A percentile compares a stretch with the other conserved stretches of the same genome.
Evolutionary conservation across 1,140 invertebrate genomes (phyloP).

Genomic region (Eueides isabella): DNA sequence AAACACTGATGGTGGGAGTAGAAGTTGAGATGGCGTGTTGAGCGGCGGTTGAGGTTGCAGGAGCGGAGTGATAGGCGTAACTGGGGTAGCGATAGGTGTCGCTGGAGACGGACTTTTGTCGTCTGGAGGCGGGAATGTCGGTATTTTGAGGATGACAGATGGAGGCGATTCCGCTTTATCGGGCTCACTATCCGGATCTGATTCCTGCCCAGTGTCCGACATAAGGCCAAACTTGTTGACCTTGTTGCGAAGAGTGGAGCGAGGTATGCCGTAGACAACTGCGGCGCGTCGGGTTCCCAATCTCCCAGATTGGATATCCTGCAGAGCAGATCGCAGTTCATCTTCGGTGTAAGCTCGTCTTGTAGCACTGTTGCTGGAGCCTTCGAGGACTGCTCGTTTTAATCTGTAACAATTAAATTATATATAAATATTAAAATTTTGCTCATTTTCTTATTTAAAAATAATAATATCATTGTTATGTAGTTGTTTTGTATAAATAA

Average conservation of each 20-base stretch:
- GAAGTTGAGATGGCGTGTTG: slow-evolving; percentile 54
- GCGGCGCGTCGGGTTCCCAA: slow-evolving; percentile 95
- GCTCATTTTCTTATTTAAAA: no score
- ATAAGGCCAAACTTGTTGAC: slow-evolving; percentile 92
- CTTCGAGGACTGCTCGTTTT: slow-evolving; percentile 62
- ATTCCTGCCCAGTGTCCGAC: slow-evolving; percentile 80
- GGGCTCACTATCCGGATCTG: slow-evolving; percentile 74
- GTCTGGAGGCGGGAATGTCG: slow-evolving; percentile 92
- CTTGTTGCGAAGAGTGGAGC: slow-evolving; percentile 97
- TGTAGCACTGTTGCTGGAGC: slow-evolving; percentile 80
- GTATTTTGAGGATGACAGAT: slow-evolving; percentile 93
- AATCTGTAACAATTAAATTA: slow-evolving; percentile 66
- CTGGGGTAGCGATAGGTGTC: slow-evolving; percentile 80
- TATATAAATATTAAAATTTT: neutral
- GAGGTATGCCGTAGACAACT: slow-evolving; percentile 96
- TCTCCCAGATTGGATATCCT: slow-evolving; percentile 96
- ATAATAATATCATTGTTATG: no score
- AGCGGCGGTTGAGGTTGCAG: slow-evolving; percentile 71
- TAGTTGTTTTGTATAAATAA: no score
- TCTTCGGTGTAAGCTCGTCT: slow-evolving; percentile 94
- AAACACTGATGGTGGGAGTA: slow-evolving; percentile 82
- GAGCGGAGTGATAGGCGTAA: slow-evolving; percentile 84
- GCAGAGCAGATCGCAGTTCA: slow-evolving; percentile 93
- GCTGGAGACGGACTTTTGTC: slow-evolving; percentile 74
- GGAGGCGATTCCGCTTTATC: slow-evolving; percentile 79